phyloP scores from a whole-genome alignment of 2,113 vertebrate species.

The Arizona elegans region DNA sequence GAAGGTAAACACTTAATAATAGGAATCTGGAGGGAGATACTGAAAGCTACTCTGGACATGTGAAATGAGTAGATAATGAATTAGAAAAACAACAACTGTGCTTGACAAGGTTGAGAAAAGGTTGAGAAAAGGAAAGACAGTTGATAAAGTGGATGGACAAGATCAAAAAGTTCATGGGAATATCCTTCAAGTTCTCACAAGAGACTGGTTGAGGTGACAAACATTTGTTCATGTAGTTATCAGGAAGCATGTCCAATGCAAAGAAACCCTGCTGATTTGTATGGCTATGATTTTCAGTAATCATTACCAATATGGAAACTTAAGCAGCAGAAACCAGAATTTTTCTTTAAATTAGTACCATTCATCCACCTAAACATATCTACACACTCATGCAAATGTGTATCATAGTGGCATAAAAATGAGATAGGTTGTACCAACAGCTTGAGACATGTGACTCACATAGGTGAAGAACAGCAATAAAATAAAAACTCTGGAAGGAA shows the following conservation, averaged over 20 bases:
- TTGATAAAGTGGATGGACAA: neutral
- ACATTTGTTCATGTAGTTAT: neutral
- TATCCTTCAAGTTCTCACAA: neutral
- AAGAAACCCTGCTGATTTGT: neutral
- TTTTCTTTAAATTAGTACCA: neutral
- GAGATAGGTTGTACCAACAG: neutral
- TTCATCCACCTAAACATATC: neutral
- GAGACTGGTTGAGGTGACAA: neutral
- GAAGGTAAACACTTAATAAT: neutral
- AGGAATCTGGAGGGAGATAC: neutral
- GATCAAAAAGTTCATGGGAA: neutral
- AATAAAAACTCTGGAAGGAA: neutral
- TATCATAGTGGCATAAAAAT: neutral
- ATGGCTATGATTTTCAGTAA: neutral
- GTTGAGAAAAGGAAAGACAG: neutral
- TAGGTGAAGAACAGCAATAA: neutral
- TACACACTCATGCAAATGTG: neutral
- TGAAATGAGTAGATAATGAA: neutral
- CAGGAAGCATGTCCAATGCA: neutral
- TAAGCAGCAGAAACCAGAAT: neutral
- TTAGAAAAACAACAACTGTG: neutral
- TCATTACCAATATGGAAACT: neutral
- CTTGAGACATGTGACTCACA: neutral
- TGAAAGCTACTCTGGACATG: neutral
- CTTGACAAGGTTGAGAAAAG: neutral